Percentiles rank a stretch among this genome's conserved stretches.
These are phyloP conservation scores for Colius striatus DNA, from an alignment of 2,113 vertebrate genomes.

Conservation along the genomic window DNA sequence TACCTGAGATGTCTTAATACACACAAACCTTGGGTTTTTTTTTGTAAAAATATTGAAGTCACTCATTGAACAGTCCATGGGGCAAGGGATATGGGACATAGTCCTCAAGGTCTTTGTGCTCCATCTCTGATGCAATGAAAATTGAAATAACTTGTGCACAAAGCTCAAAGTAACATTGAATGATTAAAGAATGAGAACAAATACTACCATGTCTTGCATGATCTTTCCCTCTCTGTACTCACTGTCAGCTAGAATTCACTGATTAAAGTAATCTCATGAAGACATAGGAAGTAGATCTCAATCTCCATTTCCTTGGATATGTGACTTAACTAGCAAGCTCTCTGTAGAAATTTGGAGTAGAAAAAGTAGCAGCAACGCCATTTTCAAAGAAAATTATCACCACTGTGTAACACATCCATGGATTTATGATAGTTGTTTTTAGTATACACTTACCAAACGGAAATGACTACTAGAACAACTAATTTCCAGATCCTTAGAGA, in stretches of 20 bases:
- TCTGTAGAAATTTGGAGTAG: background rate
- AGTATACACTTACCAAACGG: background rate
- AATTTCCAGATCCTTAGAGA: background rate
- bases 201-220: background rate
- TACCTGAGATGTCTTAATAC: background rate
- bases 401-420: background rate
- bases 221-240: background rate
- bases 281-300: background rate
- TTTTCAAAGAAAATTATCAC: background rate
- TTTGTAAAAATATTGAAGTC: background rate
- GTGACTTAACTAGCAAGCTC: background rate
- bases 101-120: background rate
- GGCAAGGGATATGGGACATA: background rate
- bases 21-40: background rate
- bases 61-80: background rate
- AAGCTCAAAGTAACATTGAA: background rate
- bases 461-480: background rate
- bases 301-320: background rate
- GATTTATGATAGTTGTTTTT: background rate
- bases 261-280: background rate
- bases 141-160: background rate
- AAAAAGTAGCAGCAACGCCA: background rate
- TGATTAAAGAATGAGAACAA: background rate
- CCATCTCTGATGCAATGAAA: background rate
- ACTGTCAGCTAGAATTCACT: background rate